These are phyloP conservation scores for Bos javanicus DNA, from an alignment of 2,113 vertebrate species.

Conservation along the genomic window DNA sequence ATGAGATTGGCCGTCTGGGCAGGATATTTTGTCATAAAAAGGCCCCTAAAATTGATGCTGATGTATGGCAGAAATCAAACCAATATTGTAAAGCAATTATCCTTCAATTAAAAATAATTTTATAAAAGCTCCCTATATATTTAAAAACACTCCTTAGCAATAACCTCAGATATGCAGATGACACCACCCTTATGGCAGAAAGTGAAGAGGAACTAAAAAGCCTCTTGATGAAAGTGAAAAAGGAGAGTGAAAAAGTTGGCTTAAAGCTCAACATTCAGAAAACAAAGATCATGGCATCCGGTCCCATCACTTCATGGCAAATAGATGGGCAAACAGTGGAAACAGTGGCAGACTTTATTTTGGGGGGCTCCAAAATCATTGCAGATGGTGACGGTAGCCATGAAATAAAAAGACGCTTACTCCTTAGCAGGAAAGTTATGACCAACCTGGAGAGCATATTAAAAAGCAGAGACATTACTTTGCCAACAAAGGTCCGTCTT, in stretches of 20 bases:
- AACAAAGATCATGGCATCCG: not conserved
- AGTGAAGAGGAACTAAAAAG: not conserved
- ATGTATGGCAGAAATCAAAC: not conserved
- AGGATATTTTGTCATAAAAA: not conserved
- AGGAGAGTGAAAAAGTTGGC: not conserved
- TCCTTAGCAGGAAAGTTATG: not conserved
- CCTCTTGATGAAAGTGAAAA: not conserved
- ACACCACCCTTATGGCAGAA: not conserved
- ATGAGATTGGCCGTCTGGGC: not conserved
- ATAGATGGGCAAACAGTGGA: not conserved
- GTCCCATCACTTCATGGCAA: not conserved
- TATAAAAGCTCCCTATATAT: not conserved
- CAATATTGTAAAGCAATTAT: not conserved
- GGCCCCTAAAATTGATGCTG: not conserved
- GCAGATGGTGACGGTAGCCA: not conserved
- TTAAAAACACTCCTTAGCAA: not conserved
- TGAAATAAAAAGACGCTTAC: not conserved
- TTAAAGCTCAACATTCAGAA: not conserved
- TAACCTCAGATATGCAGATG: not conserved
- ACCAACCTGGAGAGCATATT: not conserved
- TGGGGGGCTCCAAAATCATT: not conserved
- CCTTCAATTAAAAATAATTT: not conserved
- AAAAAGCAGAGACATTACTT: not conserved
- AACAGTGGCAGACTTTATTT: not conserved
- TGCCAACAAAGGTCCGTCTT: not conserved